These are phyloP conservation scores for Meteorus sp. DNA, from an alignment of 1,140 invertebrate genomes.

Conservation along the genomic window DNA sequence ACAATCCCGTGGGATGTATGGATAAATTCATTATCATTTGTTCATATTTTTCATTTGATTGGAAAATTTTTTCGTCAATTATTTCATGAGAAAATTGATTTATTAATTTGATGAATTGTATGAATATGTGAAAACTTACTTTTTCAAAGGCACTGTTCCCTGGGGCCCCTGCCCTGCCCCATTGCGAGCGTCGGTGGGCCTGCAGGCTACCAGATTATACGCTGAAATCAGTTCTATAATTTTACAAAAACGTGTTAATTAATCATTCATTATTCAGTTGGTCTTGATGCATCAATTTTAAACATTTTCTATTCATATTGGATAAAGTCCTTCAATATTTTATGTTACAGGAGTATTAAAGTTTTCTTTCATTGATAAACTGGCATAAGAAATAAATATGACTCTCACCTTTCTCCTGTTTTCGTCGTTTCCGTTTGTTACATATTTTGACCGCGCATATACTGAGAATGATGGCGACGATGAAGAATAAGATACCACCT, in stretches of 20 bases:
- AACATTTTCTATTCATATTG: no score
- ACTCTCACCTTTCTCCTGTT: conserved; percentile 90
- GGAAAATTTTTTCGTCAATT: not conserved
- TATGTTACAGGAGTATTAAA: no score
- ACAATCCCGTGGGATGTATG: no score
- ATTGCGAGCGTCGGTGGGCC: conserved; percentile 88
- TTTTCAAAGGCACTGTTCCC: conserved; percentile 97
- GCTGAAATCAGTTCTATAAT: conserved; percentile 73
- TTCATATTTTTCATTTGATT: no score
- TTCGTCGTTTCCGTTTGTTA: conserved; percentile 93
- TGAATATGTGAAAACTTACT: conserved; percentile 79
- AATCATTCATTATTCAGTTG: conserved; percentile 30
- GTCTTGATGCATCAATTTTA: no score
- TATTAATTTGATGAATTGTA: no score
- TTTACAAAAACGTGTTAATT: conserved; percentile 50
- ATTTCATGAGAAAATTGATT: not conserved
- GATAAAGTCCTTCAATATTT: no score
- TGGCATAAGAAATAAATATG: no score
- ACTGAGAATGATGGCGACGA: conserved; percentile 92
- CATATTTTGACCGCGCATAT: conserved; percentile 96
- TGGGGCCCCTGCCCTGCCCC: conserved; percentile 78
- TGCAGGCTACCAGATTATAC: conserved; percentile 96
- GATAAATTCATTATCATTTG: no score
- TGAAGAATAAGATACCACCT: conserved; percentile 93
- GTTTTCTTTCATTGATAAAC: no score